phyloP scores from a whole-genome alignment of 2,113 vertebrate genomes.

The Gorsachius goisagi region DNA sequence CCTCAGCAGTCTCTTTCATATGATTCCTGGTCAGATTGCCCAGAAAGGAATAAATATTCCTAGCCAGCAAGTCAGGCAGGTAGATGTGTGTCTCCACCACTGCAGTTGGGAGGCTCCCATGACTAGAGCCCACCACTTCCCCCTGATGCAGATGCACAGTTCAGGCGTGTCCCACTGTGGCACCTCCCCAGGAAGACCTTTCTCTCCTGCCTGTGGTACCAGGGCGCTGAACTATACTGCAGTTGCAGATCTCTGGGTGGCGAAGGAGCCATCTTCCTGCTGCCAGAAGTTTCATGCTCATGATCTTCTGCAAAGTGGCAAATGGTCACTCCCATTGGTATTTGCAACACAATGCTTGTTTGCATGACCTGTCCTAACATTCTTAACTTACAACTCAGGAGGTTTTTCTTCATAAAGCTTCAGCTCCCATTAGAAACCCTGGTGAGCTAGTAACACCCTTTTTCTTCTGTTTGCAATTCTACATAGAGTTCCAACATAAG shows the following conservation, averaged over 20 bases:
- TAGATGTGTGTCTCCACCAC: background rate
- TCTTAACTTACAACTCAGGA: background rate
- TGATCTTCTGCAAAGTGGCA: background rate
- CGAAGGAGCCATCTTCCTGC: background rate
- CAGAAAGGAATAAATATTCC: background rate
- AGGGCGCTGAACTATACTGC: background rate
- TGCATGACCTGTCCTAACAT: background rate
- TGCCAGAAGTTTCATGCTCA: background rate
- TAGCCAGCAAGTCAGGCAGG: background rate
- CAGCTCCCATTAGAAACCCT: background rate
- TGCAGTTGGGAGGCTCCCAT: background rate
- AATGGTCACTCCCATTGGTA: background rate
- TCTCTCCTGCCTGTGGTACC: background rate
- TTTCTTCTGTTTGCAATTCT: background rate
- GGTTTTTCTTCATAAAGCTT: background rate
- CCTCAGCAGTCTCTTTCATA: background rate
- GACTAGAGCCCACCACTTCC: background rate
- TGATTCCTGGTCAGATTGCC: background rate
- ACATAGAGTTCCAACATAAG: background rate
- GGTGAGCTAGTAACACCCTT: background rate
- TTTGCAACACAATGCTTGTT: background rate
- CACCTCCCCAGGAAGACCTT: background rate
- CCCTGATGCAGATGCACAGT: background rate
- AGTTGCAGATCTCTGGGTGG: background rate
- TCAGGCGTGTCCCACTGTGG: background rate